Evolutionary conservation across 2,888 invertebrate genomes (phyloP).

Genomic region (Campoletis raptor): DNA sequence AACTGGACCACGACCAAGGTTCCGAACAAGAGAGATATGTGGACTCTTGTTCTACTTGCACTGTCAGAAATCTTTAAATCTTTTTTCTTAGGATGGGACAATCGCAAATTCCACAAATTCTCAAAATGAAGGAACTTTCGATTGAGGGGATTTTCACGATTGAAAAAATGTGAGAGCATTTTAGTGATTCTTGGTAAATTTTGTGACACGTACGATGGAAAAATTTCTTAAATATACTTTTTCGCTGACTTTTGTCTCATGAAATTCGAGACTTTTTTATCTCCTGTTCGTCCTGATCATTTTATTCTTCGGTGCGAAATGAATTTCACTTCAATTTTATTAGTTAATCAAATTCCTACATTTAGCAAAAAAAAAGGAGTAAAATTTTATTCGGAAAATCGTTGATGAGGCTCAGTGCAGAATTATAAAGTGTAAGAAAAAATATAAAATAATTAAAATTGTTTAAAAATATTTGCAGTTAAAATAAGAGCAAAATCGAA

Average conservation of each 20-base stretch:
- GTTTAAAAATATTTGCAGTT: no score
- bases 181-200: background rate
- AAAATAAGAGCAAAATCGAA: background rate
- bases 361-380: background rate
- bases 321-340: background rate
- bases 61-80: background rate
- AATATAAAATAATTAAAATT: background rate
- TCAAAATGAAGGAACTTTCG: background rate
- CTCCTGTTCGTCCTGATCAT: background rate
- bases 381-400: background rate
- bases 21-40: background rate
- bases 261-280: background rate
- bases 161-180: background rate
- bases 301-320: no score
- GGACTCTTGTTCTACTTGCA: background rate
- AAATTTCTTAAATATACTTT: background rate
- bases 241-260: background rate
- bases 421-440: background rate
- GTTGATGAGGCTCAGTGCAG: no score
- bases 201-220: background rate
- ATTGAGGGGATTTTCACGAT: background rate
- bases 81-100: background rate
- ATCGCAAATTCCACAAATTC: background rate
- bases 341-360: background rate
- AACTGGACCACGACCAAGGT: background rate